Percentiles rank a stretch among this genome's conserved stretches.
Evolutionary conservation across 2,797 vertebrate species (phyloP).

Genomic region (Gadopsis bispinosus): DNA sequence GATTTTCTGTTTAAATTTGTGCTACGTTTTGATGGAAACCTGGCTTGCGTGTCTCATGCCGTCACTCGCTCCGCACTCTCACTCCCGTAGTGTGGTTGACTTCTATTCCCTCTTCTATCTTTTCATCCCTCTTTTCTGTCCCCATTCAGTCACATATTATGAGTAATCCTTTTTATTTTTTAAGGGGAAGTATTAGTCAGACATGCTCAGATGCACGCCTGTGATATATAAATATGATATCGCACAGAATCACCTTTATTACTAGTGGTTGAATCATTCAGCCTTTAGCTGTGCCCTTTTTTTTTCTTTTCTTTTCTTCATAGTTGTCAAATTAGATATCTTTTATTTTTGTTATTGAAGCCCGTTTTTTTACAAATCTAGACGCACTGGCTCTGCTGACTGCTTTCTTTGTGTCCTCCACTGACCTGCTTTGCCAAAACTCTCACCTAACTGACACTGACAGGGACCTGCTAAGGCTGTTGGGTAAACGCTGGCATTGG

Average conservation of each 20-base stretch:
- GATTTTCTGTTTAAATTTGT: too few relatives aligned
- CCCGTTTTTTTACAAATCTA: not conserved
- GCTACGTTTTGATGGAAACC: not conserved
- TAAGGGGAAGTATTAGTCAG: slow-evolving; percentile 41
- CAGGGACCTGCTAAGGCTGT: slow-evolving; percentile 33
- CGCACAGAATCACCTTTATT: slow-evolving; percentile 7
- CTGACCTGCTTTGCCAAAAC: slow-evolving; percentile 21
- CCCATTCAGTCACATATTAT: slow-evolving; percentile 29
- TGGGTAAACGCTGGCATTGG: slow-evolving; percentile 35
- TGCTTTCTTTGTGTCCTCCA: slow-evolving; percentile 16
- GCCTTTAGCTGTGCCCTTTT: not conserved
- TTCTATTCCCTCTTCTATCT: not conserved
- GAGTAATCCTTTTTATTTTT: slow-evolving; percentile 52
- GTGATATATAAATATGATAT: not conserved
- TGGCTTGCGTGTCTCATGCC: not conserved
- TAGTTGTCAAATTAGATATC: not conserved
- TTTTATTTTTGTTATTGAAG: not conserved
- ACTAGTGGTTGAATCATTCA: slow-evolving; percentile 33
- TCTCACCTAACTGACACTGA: slow-evolving; percentile 49
- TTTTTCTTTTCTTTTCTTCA: not conserved
- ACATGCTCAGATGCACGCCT: not conserved
- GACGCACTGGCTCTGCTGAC: not conserved
- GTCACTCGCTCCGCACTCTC: slow-evolving; percentile 14
- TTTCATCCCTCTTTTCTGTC: not conserved
- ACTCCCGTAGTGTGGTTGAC: slow-evolving; percentile 2